phyloP scores from a whole-genome alignment of 2,888 invertebrate species.

The Andrena minutula region DNA sequence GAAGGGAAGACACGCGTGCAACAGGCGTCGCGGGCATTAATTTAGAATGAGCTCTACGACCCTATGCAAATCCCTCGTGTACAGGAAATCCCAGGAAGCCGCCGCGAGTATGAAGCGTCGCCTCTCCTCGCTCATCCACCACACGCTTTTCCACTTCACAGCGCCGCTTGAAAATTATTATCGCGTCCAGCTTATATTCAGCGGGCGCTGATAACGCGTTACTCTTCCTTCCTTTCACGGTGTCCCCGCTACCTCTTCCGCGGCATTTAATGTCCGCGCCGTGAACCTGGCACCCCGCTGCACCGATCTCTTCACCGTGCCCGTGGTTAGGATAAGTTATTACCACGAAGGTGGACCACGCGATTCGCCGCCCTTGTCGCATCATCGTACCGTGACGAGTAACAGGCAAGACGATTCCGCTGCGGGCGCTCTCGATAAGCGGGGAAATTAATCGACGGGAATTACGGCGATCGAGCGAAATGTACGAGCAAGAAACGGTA shows the following conservation, averaged over 20 bases:
- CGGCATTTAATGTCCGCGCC: conserved; percentile 41
- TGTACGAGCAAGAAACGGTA: neutral
- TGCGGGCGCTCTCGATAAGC: conserved; percentile 8
- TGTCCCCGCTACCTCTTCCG: conserved; percentile 37
- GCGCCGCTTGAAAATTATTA: conserved; percentile 64
- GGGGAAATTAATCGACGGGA: conserved; percentile 23
- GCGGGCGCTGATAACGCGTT: conserved; percentile 37
- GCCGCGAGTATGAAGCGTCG: conserved; percentile 41
- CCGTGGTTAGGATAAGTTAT: conserved; percentile 17
- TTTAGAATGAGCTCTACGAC: conserved; percentile 75
- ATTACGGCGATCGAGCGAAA: conserved; percentile 18
- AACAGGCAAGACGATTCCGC: conserved; percentile 21
- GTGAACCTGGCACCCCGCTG: conserved; percentile 42
- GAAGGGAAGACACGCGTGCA: conserved; percentile 72
- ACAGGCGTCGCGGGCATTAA: conserved; percentile 78
- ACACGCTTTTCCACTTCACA: conserved; percentile 13
- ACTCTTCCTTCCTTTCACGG: conserved; percentile 35
- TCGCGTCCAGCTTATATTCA: conserved; percentile 38
- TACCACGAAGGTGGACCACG: neutral
- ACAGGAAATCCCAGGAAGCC: conserved; percentile 77
- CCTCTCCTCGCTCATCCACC: conserved; percentile 30
- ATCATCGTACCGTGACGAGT: conserved; percentile 17
- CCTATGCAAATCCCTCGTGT: conserved; percentile 76
- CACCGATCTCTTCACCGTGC: conserved; percentile 17
- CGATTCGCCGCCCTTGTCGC: conserved; percentile 13